Evolutionary conservation across 2,113 vertebrate genomes (phyloP), one percentile per base, ranked within the genome.

Genomic region (Pipa parva): DNA sequence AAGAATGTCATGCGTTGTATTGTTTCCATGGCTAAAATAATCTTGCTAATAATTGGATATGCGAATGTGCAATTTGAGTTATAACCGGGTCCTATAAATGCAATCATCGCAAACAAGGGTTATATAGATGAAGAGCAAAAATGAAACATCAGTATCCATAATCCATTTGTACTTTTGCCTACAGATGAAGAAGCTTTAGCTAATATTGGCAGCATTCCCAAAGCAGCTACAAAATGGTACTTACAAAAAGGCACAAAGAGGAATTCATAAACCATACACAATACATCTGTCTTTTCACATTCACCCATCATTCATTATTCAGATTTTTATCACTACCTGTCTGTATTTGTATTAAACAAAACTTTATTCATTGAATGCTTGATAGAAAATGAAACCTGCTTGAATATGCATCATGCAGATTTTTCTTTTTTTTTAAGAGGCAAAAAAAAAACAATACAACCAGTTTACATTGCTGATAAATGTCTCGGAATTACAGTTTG

Each of bases 121-220:
- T 55, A 54, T 27, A 36, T 25, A 13, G 29, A 22, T 20, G 17
- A 36, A 45, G 52, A 57, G 39, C 27, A 58, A 42, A n/a, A 57
- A 66, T 66, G 63, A 58, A 66, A 46, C 63, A 58, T 45, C 54
- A 59, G 65, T 68, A 59, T 59, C 65, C 65, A 68, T 66, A 68
- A 68, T 68, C 45, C 64, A 68, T 68, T 68, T 66, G 63, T 60
- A 22, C 36, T 76, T 77, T 59, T 64, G 68, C 50, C 71, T 1
- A 0, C 64, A 50, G 42, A 18, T 24, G 69, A 57, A 67, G 37
- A 0, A 56, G 0, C 2, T 3, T 59, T 59, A 75, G 73, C 69
- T 71, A 69, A 56, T 58, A 42, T 42, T 0, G 46, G 25, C 55
- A 45, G 36, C 20, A 58, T 0, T 50, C 45, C 70, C 37, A 62